Evolutionary conservation across 2,113 vertebrate species (phyloP), one percentile per base, ranked within the genome.

Genomic region (Syngnathus scovelli): DNA sequence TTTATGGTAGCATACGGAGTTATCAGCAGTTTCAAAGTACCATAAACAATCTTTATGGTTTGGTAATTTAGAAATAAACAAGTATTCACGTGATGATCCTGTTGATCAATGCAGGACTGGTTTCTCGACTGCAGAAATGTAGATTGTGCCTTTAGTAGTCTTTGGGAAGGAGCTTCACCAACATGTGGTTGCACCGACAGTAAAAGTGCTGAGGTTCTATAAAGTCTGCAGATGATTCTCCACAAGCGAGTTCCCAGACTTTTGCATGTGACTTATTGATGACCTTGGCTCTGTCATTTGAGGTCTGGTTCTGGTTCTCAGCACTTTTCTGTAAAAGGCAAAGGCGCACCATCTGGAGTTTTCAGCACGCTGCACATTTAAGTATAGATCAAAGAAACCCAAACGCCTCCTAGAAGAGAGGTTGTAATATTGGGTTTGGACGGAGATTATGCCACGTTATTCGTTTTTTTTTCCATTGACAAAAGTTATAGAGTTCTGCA

Each of bases 371-470:
- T 1, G 46, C 64, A 44, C 61, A 66, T 66, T 36, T 11, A 0
- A 37, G 55, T 21, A 41, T n/a, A 68, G 66, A 68, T 86, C 76
- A 85, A 81, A 85, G 77, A 63, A 64, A 61, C 9, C 56, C 72
- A 27, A 51, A 61, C 37, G 58, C 15, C n/a, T 64, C 21, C 38
- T 39, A 51, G 67, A 5, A 51, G 71, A 70, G 64, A 48, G 60
- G 59, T 64, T 64, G 23, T 58, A 77, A 72, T 69, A 66, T 44
- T 18, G 21, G 65, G 41, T 78, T 52, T 44, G 59, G 52, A 58
- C 1, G 3, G 37, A 52, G 12, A 8, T 39, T 67, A 54, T 38
- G 59, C 59, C 13, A 12, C 12, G 11, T 2, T 41, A 48, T 65
- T 49, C 37, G 13, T 62, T 56, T 18, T 62, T 23, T 23, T 33